A percentile compares a stretch with the other conserved stretches of the same genome.
phyloP scores from a whole-genome alignment of 1,140 invertebrate species.

The Leguminivora glycinivorella region DNA sequence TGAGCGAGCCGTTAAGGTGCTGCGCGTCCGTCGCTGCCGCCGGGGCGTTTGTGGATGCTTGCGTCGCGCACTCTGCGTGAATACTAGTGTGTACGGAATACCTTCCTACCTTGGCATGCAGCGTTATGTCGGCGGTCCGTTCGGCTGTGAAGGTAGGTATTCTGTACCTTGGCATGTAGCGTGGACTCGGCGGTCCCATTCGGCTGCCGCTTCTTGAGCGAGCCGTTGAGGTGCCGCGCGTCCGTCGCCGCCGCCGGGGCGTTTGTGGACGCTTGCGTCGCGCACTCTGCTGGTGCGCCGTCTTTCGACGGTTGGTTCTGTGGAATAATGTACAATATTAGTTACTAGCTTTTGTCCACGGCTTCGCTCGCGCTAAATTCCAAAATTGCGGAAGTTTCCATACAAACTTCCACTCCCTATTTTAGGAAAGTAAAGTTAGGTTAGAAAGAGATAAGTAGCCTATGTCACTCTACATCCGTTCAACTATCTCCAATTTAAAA shows the following conservation, averaged over 20 bases:
- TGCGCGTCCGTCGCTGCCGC: constrained; percentile 39
- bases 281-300: constrained; percentile 18
- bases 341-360: no score
- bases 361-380: no score
- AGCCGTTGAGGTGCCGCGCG: constrained; percentile 54
- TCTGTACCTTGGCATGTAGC: no score
- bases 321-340: constrained; percentile 39
- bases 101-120: constrained; percentile 10
- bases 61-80: constrained; percentile 32
- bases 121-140: no score
- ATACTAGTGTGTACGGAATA: no score
- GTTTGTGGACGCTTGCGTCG: constrained; percentile 42
- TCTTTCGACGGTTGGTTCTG: constrained; percentile 47
- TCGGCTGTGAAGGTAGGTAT: no score
- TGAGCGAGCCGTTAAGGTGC: constrained; percentile 55
- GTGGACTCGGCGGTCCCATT: constrained; percentile 40
- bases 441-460: no score
- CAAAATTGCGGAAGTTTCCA: no score
- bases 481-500: no score
- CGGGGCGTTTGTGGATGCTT: constrained; percentile 45
- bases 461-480: no score
- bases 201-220: constrained; percentile 43
- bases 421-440: no score
- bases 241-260: constrained; percentile 40
- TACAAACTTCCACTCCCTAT: no score